Percentiles rank a stretch among this genome's conserved stretches.
Conservation (phyloP, 2,113 vertebrate species). For the Nothoprocta perdicaria region DNA sequence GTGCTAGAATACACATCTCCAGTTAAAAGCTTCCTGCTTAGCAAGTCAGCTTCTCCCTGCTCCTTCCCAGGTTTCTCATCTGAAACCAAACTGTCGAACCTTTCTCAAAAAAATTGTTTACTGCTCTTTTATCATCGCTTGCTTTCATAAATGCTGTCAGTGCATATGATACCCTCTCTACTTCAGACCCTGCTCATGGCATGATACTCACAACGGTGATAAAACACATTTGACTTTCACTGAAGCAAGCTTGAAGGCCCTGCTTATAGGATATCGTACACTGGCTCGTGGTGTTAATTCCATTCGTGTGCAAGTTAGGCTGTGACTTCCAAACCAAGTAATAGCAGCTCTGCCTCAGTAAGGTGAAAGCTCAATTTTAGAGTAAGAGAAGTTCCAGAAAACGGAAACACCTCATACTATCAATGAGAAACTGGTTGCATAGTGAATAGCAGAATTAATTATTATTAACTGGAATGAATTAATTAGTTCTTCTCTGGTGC, state of each 20-base stretch:
- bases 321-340: conserved; percentile 32
- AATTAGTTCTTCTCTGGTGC: background rate
- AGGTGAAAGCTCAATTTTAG: background rate
- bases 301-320: conserved; percentile 8
- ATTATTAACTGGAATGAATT: conserved; percentile 1
- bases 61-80: background rate
- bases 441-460: conserved; percentile 20
- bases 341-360: background rate
- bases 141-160: conserved; percentile 31
- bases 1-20: background rate
- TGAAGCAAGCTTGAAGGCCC: conserved; percentile 4
- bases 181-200: conserved; percentile 22
- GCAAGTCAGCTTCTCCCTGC: background rate
- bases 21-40: background rate
- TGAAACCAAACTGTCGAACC: conserved; percentile 33
- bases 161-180: background rate
- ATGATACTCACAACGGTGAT: conserved; percentile 12
- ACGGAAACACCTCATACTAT: background rate
- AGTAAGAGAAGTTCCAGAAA: background rate
- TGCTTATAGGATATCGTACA: conserved; percentile 5
- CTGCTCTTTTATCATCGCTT: conserved; percentile 18
- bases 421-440: background rate
- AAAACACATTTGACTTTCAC: conserved; percentile 50
- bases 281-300: conserved; percentile 4
- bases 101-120: conserved; percentile 15